Percentiles rank a stretch among this genome's conserved stretches.
These are phyloP conservation scores for Gorsachius magnificus DNA, from an alignment of 2,797 vertebrate genomes.

Conservation along the genomic window DNA sequence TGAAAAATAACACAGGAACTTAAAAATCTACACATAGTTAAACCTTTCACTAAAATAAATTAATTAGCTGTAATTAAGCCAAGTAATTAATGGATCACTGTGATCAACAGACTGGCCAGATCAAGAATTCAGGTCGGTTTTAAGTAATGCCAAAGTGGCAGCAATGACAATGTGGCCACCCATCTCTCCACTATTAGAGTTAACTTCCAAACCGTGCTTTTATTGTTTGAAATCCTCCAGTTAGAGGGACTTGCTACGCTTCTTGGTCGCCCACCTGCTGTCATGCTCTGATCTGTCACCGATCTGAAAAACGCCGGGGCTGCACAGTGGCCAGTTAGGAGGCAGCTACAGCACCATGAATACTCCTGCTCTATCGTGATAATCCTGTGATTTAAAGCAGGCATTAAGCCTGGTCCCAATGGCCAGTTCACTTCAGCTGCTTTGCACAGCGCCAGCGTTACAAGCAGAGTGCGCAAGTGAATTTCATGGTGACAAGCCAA, in stretches of 20 bases:
- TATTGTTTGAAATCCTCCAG: background rate
- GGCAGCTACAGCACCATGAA: background rate
- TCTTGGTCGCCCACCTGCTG: background rate
- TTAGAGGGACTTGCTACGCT: background rate
- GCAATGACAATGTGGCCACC: background rate
- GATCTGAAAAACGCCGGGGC: background rate
- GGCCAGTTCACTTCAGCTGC: background rate
- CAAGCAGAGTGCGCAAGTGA: background rate
- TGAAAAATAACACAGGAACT: background rate
- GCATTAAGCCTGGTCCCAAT: background rate
- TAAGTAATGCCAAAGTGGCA: background rate
- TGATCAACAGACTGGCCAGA: background rate
- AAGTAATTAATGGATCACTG: background rate
- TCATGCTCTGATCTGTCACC: background rate
- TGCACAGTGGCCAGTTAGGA: background rate
- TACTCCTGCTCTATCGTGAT: background rate
- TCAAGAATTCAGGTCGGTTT: conserved; percentile 31
- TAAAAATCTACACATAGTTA: background rate
- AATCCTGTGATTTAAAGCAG: background rate
- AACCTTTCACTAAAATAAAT: conserved; percentile 15
- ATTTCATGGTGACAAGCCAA: background rate
- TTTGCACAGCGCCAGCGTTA: background rate
- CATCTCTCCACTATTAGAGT: background rate
- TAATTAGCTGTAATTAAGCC: background rate
- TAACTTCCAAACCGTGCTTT: background rate